Evolutionary conservation across 2,888 invertebrate genomes (phyloP), one percentile per base, ranked within the genome.

Genomic region (Zele albiditarsus): DNA sequence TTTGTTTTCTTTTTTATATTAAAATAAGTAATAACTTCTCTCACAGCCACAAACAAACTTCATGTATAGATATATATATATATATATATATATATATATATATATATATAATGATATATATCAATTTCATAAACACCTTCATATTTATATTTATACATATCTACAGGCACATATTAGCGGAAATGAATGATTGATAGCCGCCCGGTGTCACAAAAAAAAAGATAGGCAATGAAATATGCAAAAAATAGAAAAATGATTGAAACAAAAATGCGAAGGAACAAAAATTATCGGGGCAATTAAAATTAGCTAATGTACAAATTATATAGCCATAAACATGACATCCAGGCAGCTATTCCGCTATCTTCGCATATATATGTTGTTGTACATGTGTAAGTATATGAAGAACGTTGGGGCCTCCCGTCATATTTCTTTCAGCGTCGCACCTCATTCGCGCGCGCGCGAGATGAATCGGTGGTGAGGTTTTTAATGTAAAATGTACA

Each of bases 371-470:
- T 58, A 23, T 79, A 67, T 77, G 78, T 76, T 75, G 53, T 68
- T 73, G 77, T 79, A 74, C 75, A 77, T 75, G 77, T 76, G 76
- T 76, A 74, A 76, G 76, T 78, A 76, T 76, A 74, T 68, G 74
- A 76, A 72, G 57, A 60, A 58, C n/a, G 16, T 27, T 49, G 31
- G 57, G 53, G 71, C 5, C 62, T 58, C 60, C 62, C 63, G 16
- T 63, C 33, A 33, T 6, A 60, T 25, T 28, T 31, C 28, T 71
- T 42, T 46, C 62, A 42, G 42, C 33, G 53, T 68, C 49, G n/a
- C 46, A 68, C 46, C 57, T 53, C 53, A 28, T 28, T 46, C n/a
- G 49, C 27, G 65, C 28, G 38, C 73, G 69, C 20, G 8, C 20
- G 1, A 38, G 53, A 53, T 53, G 53, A 53, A n/a, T 53, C 20